These are phyloP conservation scores for Drosophila rellima DNA, from an alignment of 2,888 invertebrate genomes.

Conservation along the genomic window DNA sequence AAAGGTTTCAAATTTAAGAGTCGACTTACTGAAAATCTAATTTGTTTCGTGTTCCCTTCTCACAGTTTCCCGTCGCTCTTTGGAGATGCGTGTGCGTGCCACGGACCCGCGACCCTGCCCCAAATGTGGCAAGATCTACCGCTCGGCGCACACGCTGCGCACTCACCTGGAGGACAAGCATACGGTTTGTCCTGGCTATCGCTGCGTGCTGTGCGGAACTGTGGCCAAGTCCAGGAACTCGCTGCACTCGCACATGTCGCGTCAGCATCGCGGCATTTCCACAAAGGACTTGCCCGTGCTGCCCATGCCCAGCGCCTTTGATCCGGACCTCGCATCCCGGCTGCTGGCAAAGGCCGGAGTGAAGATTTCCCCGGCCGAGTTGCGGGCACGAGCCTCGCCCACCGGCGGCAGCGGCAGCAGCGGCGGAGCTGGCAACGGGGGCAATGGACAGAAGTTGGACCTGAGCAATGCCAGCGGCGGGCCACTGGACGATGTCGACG, in stretches of 20 bases:
- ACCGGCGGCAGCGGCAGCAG: constrained; percentile 89
- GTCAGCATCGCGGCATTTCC: constrained; percentile 96
- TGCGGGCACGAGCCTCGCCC: constrained; percentile 93
- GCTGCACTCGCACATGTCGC: constrained; percentile 96
- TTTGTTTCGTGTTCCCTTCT: neutral
- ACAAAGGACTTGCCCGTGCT: constrained; percentile 96
- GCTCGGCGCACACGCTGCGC: constrained; percentile 95
- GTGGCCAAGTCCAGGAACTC: constrained; percentile 97
- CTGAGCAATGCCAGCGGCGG: constrained; percentile 88
- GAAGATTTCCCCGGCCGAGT: constrained; percentile 93
- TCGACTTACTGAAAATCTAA: neutral
- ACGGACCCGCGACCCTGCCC: constrained; percentile 97
- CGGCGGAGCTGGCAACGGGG: constrained; percentile 61
- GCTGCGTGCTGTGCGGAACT: constrained; percentile 96
- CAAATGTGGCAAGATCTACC: constrained; percentile 96
- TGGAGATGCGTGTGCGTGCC: constrained; percentile 95
- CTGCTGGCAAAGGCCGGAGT: constrained; percentile 95
- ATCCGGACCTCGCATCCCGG: constrained; percentile 95
- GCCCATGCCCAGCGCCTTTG: constrained; percentile 96
- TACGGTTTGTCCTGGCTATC: constrained; percentile 96
- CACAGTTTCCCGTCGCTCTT: constrained; percentile 90
- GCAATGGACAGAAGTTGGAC: constrained; percentile 88
- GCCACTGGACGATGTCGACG: constrained; percentile 89
- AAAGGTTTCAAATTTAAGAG: neutral
- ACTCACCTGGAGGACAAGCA: constrained; percentile 97